A percentile compares a stretch with the other conserved stretches of the same genome.
Conservation (phyloP, 1,140 invertebrate species). For the Eufriesea mexicana region DNA sequence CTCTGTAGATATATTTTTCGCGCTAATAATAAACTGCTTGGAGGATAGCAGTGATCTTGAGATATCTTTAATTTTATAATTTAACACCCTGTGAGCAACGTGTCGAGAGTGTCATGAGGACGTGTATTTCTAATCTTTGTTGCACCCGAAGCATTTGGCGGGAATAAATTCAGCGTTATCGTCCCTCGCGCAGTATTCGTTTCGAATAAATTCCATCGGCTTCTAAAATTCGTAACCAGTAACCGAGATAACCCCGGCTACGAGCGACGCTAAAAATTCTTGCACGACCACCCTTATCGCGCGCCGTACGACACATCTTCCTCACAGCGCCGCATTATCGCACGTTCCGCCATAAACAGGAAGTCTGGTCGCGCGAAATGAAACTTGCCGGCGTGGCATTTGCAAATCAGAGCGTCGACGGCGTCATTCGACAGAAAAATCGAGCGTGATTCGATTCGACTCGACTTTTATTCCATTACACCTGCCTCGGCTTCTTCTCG, state of each 20-base stretch:
- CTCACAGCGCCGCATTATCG: background rate
- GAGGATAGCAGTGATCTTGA: too few relatives aligned
- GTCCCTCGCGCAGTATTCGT: background rate
- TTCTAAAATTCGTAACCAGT: background rate
- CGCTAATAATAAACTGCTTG: too few relatives aligned
- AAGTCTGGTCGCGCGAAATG: background rate
- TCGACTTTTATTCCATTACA: conserved; percentile 9
- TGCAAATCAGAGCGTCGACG: conserved; percentile 42
- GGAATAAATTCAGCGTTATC: background rate
- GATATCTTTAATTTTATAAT: too few relatives aligned
- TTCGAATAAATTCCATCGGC: background rate
- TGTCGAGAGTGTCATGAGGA: too few relatives aligned
- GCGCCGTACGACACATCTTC: background rate
- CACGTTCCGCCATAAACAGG: background rate
- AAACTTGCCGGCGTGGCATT: conserved; percentile 16
- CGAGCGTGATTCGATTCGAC: conserved; percentile 55
- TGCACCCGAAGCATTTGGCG: too few relatives aligned
- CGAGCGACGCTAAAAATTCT: background rate
- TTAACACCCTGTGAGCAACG: too few relatives aligned
- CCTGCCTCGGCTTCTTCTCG: background rate
- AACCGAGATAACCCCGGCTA: background rate
- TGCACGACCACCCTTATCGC: background rate
- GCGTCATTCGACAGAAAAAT: conserved; percentile 16
- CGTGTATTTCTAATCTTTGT: too few relatives aligned
- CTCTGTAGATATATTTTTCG: too few relatives aligned